Percentiles rank a stretch among this genome's conserved stretches.
phyloP scores from a whole-genome alignment of 2,113 vertebrate genomes.

The Pseudorasbora parva region DNA sequence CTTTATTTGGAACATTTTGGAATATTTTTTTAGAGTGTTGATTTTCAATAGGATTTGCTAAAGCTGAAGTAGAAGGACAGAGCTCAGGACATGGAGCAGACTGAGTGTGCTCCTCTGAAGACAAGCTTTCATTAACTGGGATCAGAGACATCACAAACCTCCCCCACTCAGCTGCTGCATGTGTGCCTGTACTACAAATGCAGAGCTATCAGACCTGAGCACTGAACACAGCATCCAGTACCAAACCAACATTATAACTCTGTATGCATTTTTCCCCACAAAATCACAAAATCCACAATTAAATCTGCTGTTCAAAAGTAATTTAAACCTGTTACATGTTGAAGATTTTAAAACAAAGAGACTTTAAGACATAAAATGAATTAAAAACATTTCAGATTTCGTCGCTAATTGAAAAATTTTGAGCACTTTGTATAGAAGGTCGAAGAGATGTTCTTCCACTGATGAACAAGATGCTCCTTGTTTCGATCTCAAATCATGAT shows the following conservation, averaged over 20 bases:
- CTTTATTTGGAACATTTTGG: neutral
- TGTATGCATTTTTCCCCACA: neutral
- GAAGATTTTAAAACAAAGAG: neutral
- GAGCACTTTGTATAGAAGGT: neutral
- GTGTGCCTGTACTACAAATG: constrained; percentile 66
- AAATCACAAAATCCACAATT: neutral
- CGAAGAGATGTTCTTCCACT: neutral
- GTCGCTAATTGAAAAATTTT: too few relatives aligned
- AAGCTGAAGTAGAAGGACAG: constrained; percentile 64
- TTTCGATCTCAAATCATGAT: neutral
- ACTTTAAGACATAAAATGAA: neutral
- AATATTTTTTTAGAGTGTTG: constrained; percentile 16
- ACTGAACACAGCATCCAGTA: constrained; percentile 19
- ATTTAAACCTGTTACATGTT: neutral
- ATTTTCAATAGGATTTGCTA: constrained; percentile 71
- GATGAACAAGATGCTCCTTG: neutral
- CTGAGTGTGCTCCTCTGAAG: constrained; percentile 76
- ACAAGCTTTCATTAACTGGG: constrained; percentile 80
- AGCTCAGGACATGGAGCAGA: constrained; percentile 65
- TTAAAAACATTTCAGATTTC: neutral
- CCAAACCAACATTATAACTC: neutral
- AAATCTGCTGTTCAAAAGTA: neutral
- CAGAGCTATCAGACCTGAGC: constrained; percentile 19
- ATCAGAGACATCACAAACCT: constrained; percentile 50
- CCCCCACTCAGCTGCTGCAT: constrained; percentile 62